Conservation (phyloP, 2,888 invertebrate genomes). For the Tridacna crocea region DNA sequence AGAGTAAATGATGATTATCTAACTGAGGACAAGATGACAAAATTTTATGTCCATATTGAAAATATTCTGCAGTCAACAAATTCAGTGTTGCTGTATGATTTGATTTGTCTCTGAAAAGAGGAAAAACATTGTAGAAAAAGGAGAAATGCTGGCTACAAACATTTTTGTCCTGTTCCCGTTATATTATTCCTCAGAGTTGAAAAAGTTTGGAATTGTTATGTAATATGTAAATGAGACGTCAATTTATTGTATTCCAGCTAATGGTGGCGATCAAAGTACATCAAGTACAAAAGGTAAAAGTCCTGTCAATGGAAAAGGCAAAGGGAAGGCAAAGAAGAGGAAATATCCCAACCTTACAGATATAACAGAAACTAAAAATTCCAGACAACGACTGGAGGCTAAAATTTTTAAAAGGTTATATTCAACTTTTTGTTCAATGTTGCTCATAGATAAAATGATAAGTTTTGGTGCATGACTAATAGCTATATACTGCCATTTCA, state of each 20-base stretch:
- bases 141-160: neutral
- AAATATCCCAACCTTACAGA: slow-evolving; percentile 85
- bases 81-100: too few species aligned
- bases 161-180: neutral
- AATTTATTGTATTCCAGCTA: too few species aligned
- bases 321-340: slow-evolving; percentile 69
- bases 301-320: slow-evolving; percentile 69
- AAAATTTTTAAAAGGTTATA: slow-evolving; percentile 85
- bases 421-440: slow-evolving; percentile 36
- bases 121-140: neutral
- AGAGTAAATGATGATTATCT: too few species aligned
- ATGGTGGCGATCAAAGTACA: neutral
- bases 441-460: neutral
- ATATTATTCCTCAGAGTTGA: too few species aligned
- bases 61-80: too few species aligned
- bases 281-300: slow-evolving; percentile 60
- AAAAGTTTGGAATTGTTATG: too few species aligned
- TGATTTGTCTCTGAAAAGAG: neutral
- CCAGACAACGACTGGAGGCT: slow-evolving; percentile 84
- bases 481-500: neutral
- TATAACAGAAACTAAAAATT: slow-evolving; percentile 83
- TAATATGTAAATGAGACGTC: too few species aligned
- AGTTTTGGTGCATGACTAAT: neutral
- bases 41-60: too few species aligned
- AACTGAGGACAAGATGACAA: too few species aligned